A percentile compares a stretch with the other conserved stretches of the same genome.
Conservation (phyloP, 30 jellyfish, hydroid and myxozoan species). For the Turritopsis rubra region DNA sequence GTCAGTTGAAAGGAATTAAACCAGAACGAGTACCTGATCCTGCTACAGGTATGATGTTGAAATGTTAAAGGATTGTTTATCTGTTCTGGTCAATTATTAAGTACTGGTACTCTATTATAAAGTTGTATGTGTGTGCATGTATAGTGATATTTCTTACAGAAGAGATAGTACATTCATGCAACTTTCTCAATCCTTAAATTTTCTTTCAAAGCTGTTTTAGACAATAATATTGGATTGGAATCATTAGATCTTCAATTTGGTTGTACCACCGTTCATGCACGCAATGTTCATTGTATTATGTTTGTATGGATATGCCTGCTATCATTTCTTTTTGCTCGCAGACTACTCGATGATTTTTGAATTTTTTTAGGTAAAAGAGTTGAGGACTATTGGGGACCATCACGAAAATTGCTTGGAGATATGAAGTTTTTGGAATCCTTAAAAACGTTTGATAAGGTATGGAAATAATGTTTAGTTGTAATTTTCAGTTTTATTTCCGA, state of each 20-base stretch:
- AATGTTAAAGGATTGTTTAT: not conserved
- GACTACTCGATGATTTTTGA: no score
- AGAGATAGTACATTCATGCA: no score
- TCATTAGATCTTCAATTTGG: no score
- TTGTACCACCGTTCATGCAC: no score
- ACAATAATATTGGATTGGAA: no score
- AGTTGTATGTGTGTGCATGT: no score
- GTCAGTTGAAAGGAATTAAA: conserved; percentile 85
- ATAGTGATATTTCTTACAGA: no score
- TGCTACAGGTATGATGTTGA: conserved; percentile 70
- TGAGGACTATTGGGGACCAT: conserved; percentile 99
- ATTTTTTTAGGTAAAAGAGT: conserved; percentile 61
- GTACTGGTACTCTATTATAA: no score
- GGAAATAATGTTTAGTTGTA: not conserved
- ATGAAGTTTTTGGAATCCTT: conserved; percentile 91
- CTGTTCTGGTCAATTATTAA: no score
- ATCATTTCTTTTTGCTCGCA: not conserved
- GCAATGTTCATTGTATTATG: no score
- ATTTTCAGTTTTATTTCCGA: not conserved
- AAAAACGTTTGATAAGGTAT: conserved; percentile 78
- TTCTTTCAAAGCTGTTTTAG: no score
- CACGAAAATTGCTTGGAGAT: conserved; percentile 90
- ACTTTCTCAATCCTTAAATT: no score
- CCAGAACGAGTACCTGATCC: conserved; percentile 97
- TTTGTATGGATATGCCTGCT: not conserved